Conservation (phyloP, 2,888 invertebrate species). For the Creontiades dilutus region DNA sequence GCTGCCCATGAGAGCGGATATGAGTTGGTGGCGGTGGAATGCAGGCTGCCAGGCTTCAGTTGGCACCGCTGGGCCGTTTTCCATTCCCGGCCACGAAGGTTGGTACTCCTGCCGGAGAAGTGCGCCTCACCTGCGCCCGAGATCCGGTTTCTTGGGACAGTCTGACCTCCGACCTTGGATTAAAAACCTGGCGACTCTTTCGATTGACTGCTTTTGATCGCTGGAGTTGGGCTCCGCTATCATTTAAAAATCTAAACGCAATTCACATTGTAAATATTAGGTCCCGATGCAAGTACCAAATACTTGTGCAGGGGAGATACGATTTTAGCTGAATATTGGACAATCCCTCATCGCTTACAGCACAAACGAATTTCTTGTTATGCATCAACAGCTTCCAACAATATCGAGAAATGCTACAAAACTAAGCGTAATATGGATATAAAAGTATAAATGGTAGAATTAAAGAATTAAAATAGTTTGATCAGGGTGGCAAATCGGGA, state of each 20-base stretch:
- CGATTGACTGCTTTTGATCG: constrained; percentile 3
- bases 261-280: too few relatives aligned
- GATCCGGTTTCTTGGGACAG: constrained; percentile 61
- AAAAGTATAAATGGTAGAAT: too few relatives aligned
- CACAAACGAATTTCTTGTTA: too few relatives aligned
- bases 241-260: neutral
- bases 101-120: constrained; percentile 49
- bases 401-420: too few relatives aligned
- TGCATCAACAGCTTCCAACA: too few relatives aligned
- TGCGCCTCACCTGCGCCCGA: constrained; percentile 55
- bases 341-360: too few relatives aligned
- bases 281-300: too few relatives aligned
- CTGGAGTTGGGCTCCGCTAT: neutral
- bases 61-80: constrained; percentile 35
- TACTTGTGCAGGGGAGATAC: too few relatives aligned
- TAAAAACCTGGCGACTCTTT: constrained; percentile 40
- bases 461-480: too few relatives aligned
- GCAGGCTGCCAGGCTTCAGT: constrained; percentile 30
- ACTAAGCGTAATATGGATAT: too few relatives aligned
- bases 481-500: too few relatives aligned
- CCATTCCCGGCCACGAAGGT: neutral
- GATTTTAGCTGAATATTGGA: too few relatives aligned
- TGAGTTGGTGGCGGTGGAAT: constrained; percentile 40
- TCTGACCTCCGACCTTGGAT: constrained; percentile 67
- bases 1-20: constrained; percentile 50